Evolutionary conservation across 1,140 invertebrate genomes (phyloP).

Genomic region (Homarus americanus): DNA sequence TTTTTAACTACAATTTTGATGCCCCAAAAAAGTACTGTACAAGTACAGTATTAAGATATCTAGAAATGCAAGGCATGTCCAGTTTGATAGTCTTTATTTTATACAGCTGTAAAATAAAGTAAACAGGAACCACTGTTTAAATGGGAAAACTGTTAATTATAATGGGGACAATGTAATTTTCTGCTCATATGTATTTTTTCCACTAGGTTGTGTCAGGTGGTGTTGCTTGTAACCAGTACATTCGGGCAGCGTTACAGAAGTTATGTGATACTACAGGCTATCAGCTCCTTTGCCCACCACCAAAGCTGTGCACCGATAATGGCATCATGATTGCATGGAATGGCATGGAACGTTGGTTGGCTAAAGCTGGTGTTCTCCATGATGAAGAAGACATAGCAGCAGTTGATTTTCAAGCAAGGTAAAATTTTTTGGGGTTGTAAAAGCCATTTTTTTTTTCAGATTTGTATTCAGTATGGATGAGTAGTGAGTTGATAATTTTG

Average conservation of each 20-base stretch:
- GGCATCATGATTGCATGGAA: conserved; percentile 99
- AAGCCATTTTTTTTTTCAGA: neutral
- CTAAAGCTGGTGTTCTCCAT: conserved; percentile 77
- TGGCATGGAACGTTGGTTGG: conserved; percentile 87
- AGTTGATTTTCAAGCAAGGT: conserved; percentile 78
- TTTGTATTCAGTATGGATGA: too few relatives aligned
- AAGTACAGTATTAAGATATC: too few relatives aligned
- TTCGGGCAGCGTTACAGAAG: conserved; percentile 84
- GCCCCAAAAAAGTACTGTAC: too few relatives aligned
- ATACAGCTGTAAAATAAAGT: too few relatives aligned
- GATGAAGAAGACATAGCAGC: conserved; percentile 79
- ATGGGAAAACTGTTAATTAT: too few relatives aligned
- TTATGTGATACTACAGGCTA: conserved; percentile 85
- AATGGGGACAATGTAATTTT: too few relatives aligned
- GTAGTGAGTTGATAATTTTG: too few relatives aligned
- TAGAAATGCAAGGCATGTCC: too few relatives aligned
- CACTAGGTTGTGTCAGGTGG: conserved; percentile 94
- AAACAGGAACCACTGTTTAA: too few relatives aligned
- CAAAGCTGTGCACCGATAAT: conserved; percentile 97
- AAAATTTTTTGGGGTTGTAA: too few relatives aligned
- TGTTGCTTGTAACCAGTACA: conserved; percentile 94
- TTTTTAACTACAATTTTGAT: too few relatives aligned
- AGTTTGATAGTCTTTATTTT: too few relatives aligned
- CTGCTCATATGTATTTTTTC: neutral
- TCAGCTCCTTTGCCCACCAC: conserved; percentile 86